Base-by-base conservation (phyloP, 2,888 invertebrate species). In the Lobophora halterata region DNA sequence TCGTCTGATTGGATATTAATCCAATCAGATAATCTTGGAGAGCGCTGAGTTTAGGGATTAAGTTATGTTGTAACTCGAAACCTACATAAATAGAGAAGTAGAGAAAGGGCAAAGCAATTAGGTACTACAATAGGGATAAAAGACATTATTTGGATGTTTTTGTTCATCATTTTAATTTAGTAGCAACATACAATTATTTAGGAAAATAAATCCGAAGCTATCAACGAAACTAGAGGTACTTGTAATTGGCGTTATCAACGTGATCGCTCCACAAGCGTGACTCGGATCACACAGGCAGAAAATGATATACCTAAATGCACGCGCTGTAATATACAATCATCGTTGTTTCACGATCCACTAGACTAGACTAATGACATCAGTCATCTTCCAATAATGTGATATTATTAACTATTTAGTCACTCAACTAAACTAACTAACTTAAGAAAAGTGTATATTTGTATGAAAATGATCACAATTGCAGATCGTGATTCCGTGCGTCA, bases 401-500 rank as follows among this genome's bases (percentile, higher is more conserved):
- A n/a, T n/a, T n/a, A n/a, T n/a, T n/a, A n/a, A n/a, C n/a, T n/a
- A n/a, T n/a, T n/a, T n/a, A n/a, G n/a, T n/a, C n/a, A n/a, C n/a
- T n/a, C n/a, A n/a, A n/a, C n/a, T n/a, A n/a, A n/a, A n/a, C n/a
- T n/a, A n/a, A n/a, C n/a, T n/a, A n/a, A n/a, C n/a, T n/a, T n/a
- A n/a, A n/a, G n/a, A n/a, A n/a, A n/a, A n/a, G n/a, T n/a, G 57
- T 60, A 62, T 56, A 55, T 52, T 48, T 37, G 43, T 38, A 43
- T 12, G 11, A 36, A 32, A 18, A 33, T 28, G 47, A 49, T 48
- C 69, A 71, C 65, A 54, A 40, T 47, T 49, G 19, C 40, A 45
- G 33, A 25, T 43, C 69, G 70, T 75, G 75, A 61, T 70, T 34
- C n/a, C 40, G 57, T 61, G 66, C 76, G 77, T 74, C 73, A 75